phyloP scores from a whole-genome alignment of 1,140 invertebrate genomes.

The Steinernema feltiae region DNA sequence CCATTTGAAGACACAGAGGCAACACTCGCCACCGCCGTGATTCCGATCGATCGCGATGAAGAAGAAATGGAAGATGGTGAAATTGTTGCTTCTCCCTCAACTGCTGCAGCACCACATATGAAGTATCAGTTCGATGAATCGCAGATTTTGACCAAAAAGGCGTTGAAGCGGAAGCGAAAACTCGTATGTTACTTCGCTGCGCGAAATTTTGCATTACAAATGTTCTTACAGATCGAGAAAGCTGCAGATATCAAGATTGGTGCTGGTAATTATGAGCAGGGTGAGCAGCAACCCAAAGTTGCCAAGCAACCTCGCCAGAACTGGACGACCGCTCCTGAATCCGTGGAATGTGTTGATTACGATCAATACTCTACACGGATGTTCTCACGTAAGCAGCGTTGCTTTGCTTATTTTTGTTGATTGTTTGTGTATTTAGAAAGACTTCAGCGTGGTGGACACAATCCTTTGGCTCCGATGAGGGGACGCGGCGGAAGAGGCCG shows the following conservation, averaged over 20 bases:
- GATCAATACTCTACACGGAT: not conserved
- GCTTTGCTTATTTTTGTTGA: not conserved
- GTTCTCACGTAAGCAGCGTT: not conserved
- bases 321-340: not conserved
- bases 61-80: not conserved
- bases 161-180: constrained; percentile 4
- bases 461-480: not conserved
- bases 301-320: not conserved
- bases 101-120: too few relatives aligned
- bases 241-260: not conserved
- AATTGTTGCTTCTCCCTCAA: too few relatives aligned
- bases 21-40: not conserved
- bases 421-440: not conserved
- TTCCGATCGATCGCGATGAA: not conserved
- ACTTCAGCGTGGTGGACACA: not conserved
- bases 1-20: not conserved
- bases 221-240: not conserved
- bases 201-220: not conserved
- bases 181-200: not conserved
- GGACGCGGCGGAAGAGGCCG: not conserved
- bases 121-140: not conserved
- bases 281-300: not conserved
- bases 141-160: constrained; percentile 17
- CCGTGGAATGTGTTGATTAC: not conserved
- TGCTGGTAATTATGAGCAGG: not conserved